Base-by-base conservation (phyloP, 1,140 invertebrate species). In the Cherax destructor region DNA sequence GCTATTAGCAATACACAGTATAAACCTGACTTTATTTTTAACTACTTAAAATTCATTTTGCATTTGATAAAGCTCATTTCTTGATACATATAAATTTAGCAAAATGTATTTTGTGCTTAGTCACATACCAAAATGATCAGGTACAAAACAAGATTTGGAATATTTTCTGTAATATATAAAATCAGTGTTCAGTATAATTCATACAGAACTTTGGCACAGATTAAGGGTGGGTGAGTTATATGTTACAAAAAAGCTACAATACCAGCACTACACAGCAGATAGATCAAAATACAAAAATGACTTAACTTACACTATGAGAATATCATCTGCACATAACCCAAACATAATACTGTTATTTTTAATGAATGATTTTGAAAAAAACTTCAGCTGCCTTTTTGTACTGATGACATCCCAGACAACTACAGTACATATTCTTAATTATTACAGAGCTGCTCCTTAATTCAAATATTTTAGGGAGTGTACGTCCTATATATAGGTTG, bases 141-240 rank as follows among this genome's bases (percentile, higher is more conserved):
- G 61, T 83, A 83, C 81, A 83, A 61, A 30, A 83, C 59, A 83
- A 87, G 59, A 87, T 61, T 50, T 78, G 56, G 78, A 87, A 80
- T 76, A 87, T 87, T 77, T n/a, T 74, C 11, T 5, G 47, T 5
- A 76, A 74, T 79, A 30, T 21, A 69, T 11, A 80, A 80, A n/a
- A 74, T 49, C 11, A 74, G 24, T 87, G 78, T 41, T 41, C n/a
- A 41, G 78, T 76, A 61, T 50, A 87, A 47, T 41, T 47, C 13
- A 77, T 80, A 80, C 85, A 76, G 24, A 87, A 56, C 52, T 87
- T 87, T 87, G 76, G 78, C 78, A 87, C 78, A n/a, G 11, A 76
- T 76, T 47, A 18, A 76, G 41, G 5, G 69, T 74, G n/a, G 24
- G n/a, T 74, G 7, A 9, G 11, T 74, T 10, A 6, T 30, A 21